These are phyloP conservation scores for Helicolenus hilgendorfi DNA, from an alignment of 2,797 vertebrate genomes.

Conservation along the genomic window DNA sequence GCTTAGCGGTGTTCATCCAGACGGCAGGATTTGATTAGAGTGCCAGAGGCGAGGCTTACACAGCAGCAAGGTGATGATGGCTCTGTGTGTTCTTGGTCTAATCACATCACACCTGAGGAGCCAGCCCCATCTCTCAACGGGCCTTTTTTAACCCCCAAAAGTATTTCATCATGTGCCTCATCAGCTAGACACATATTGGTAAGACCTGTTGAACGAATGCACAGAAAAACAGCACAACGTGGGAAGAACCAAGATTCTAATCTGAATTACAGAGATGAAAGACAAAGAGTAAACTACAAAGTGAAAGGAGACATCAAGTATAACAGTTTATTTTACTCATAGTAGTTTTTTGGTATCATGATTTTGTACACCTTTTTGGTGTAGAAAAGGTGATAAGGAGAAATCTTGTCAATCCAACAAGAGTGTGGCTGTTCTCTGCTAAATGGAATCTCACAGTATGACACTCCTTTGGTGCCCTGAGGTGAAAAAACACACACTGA, in stretches of 20 bases:
- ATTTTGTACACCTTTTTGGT: not conserved
- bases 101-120: not conserved
- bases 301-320: not conserved
- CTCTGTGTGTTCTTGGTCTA: not conserved
- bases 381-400: not conserved
- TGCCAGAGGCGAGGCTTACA: constrained; percentile 5
- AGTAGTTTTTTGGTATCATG: not conserved
- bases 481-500: not conserved
- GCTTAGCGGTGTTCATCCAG: not conserved
- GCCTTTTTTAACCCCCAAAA: not conserved
- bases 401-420: not conserved
- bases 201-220: not conserved
- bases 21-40: constrained; percentile 55
- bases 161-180: not conserved
- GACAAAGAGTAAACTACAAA: not conserved
- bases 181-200: not conserved
- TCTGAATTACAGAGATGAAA: not conserved
- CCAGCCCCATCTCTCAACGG: constrained; percentile 7
- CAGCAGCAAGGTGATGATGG: constrained; percentile 37
- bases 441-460: not conserved
- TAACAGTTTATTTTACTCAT: not conserved
- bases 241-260: not conserved
- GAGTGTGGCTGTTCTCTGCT: not conserved
- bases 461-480: not conserved
- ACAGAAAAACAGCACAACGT: not conserved